These are phyloP conservation scores for Noctua fimbriata DNA, from an alignment of 2,888 invertebrate species.

Conservation along the genomic window DNA sequence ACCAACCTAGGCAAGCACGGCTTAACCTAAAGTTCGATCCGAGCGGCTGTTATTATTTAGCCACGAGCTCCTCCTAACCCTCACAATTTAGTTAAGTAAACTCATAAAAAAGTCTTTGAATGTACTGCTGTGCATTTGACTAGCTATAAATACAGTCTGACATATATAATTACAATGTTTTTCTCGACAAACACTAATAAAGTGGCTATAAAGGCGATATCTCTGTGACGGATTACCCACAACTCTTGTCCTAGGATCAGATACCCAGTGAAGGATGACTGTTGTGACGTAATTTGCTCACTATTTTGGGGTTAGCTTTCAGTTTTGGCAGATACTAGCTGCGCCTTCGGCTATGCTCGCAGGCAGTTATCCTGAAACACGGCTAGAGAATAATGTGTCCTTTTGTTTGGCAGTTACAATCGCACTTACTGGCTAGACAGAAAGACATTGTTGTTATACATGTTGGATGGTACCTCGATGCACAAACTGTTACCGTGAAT, in stretches of 20 bases:
- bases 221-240: constrained; percentile 38
- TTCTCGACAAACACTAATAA: constrained; percentile 40
- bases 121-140: constrained; percentile 28
- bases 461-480: background rate
- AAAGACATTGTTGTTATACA: background rate
- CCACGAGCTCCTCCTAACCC: too few relatives aligned
- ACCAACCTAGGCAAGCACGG: too few relatives aligned
- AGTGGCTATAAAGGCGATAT: constrained; percentile 45
- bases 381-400: background rate
- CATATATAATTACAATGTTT: constrained; percentile 41
- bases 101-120: constrained; percentile 18
- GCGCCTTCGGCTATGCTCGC: background rate
- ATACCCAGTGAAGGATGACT: constrained; percentile 46
- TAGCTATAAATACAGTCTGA: constrained; percentile 23
- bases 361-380: background rate
- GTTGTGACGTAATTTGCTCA: constrained; percentile 35
- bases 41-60: too few relatives aligned
- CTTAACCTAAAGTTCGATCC: too few relatives aligned
- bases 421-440: background rate
- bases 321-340: background rate
- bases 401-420: background rate
- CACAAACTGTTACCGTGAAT: too few relatives aligned
- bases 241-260: constrained; percentile 37
- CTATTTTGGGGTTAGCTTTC: background rate
- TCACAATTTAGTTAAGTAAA: constrained; percentile 18